Percentiles rank a stretch among this genome's conserved stretches.
These are phyloP conservation scores for Pipa parva DNA, from an alignment of 2,113 vertebrate genomes.

Conservation along the genomic window DNA sequence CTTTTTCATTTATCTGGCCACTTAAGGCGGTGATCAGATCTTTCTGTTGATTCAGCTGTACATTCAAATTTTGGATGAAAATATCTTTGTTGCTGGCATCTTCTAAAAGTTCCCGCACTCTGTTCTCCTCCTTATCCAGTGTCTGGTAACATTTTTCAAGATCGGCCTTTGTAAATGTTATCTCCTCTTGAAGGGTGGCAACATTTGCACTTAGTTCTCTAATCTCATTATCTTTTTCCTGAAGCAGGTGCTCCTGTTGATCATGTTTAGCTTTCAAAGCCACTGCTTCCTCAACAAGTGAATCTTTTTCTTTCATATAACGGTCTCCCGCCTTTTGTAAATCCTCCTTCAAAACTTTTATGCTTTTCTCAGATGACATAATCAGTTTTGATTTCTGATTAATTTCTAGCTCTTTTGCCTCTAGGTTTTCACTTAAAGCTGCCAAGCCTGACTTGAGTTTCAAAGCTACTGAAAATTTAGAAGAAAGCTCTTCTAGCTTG, in stretches of 20 bases:
- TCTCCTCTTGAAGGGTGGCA: slow-evolving; percentile 53
- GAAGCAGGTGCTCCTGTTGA: slow-evolving; percentile 47
- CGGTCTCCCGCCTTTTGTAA: slow-evolving; percentile 48
- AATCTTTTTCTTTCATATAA: slow-evolving; percentile 48
- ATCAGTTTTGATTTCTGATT: slow-evolving; percentile 45
- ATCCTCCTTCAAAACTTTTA: slow-evolving; percentile 43
- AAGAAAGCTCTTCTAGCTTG: slow-evolving; percentile 61
- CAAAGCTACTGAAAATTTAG: slow-evolving; percentile 56
- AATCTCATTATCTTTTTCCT: slow-evolving; percentile 50
- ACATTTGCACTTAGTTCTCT: slow-evolving; percentile 49
- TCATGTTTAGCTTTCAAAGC: slow-evolving; percentile 41
- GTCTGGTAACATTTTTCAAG: slow-evolving; percentile 47
- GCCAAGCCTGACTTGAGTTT: slow-evolving; percentile 62
- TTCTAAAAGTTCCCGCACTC: slow-evolving; percentile 45
- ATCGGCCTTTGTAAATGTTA: slow-evolving; percentile 50
- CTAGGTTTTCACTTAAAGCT: slow-evolving; percentile 54
- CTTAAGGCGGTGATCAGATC: slow-evolving; percentile 68
- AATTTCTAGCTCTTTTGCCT: slow-evolving; percentile 61
- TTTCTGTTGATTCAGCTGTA: slow-evolving; percentile 74
- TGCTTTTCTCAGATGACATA: slow-evolving; percentile 41
- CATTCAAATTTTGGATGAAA: slow-evolving; percentile 53
- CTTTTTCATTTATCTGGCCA: slow-evolving; percentile 74
- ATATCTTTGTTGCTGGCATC: slow-evolving; percentile 61
- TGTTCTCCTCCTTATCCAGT: slow-evolving; percentile 47
- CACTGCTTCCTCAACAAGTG: slow-evolving; percentile 52